Percentiles rank a stretch among this genome's conserved stretches.
Conservation (phyloP, 2,113 vertebrate species). For the Oreotrochilus melanogaster region DNA sequence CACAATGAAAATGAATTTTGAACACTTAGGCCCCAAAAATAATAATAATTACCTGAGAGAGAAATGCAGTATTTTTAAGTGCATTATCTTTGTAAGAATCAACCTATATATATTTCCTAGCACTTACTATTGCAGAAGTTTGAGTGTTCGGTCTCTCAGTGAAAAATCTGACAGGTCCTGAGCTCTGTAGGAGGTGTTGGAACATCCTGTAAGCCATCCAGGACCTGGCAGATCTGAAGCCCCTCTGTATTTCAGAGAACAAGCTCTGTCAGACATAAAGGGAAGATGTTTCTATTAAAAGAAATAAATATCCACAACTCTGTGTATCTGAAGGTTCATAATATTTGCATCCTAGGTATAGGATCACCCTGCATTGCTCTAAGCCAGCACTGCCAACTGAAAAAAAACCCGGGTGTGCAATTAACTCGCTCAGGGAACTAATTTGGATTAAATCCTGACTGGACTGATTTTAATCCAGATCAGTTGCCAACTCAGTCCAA, state of each 20-base stretch:
- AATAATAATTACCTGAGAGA: neutral
- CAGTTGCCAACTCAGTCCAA: neutral
- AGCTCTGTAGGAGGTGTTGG: conserved; percentile 52
- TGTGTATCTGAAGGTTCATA: neutral
- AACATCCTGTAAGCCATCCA: conserved; percentile 38
- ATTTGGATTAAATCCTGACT: neutral
- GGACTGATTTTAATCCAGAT: neutral
- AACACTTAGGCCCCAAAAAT: neutral
- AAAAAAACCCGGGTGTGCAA: neutral
- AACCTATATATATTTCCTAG: neutral
- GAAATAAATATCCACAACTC: neutral
- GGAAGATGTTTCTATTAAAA: neutral
- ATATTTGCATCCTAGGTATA: neutral
- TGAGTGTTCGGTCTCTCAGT: conserved; percentile 44
- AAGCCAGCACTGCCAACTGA: neutral
- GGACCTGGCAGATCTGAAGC: conserved; percentile 20
- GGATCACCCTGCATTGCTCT: neutral
- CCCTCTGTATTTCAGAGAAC: neutral
- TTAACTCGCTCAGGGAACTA: neutral
- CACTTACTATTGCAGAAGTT: conserved; percentile 1
- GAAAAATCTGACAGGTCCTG: conserved; percentile 60
- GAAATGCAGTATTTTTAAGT: neutral
- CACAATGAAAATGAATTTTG: neutral
- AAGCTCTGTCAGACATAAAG: neutral
- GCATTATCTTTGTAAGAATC: neutral